Evolutionary conservation across 2,888 invertebrate genomes (phyloP).

Genomic region (Ophraella communa): DNA sequence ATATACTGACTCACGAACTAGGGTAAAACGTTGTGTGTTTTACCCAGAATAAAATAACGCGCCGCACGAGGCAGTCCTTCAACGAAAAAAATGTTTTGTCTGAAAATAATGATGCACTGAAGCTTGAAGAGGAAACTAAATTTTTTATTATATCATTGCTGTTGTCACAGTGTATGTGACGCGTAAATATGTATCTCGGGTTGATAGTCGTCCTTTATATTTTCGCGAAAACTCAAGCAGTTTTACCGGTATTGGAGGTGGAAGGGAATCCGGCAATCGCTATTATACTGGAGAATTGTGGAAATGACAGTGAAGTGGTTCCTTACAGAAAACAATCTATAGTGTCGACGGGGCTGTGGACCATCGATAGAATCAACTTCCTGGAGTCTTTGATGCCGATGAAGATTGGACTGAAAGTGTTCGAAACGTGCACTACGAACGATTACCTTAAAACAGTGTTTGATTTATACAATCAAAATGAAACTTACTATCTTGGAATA

Average conservation of each 20-base stretch:
- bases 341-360: constrained; percentile 53
- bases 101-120: constrained; percentile 44
- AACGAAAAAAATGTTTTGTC: constrained; percentile 32
- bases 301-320: constrained; percentile 29
- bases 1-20: constrained; percentile 45
- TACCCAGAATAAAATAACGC: constrained; percentile 16
- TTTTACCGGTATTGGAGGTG: constrained; percentile 37
- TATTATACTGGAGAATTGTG: constrained; percentile 50
- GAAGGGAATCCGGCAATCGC: constrained; percentile 50
- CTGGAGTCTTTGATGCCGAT: constrained; percentile 46
- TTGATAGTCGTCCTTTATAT: constrained; percentile 20
- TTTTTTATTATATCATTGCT: constrained; percentile 15
- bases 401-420: constrained; percentile 48
- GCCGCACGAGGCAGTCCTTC: constrained; percentile 26
- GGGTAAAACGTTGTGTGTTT: constrained; percentile 33
- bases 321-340: constrained; percentile 44
- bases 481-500: constrained; percentile 47
- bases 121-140: constrained; percentile 47
- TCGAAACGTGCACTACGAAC: constrained; percentile 49
- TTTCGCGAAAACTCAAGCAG: constrained; percentile 13
- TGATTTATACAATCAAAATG: constrained; percentile 45
- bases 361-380: constrained; percentile 50
- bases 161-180: constrained; percentile 20
- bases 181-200: constrained; percentile 29
- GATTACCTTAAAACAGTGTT: constrained; percentile 51